These are phyloP conservation scores for Melinaea marsaeus DNA, from an alignment of 2,888 invertebrate species.

Conservation along the genomic window DNA sequence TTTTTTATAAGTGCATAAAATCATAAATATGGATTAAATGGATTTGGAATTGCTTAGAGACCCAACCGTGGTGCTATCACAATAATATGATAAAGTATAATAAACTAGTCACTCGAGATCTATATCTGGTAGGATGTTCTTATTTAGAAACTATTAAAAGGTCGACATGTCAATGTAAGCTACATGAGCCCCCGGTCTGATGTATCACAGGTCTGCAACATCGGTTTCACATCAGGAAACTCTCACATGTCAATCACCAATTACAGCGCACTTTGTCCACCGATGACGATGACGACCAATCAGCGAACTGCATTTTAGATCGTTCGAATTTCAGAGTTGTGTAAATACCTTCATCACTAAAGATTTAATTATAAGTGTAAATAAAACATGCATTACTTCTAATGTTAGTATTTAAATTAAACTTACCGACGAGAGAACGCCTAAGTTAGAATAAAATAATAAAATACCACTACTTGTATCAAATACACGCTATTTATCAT, in stretches of 20 bases:
- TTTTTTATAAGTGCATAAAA: no score
- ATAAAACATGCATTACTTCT: no score
- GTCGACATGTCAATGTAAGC: no score
- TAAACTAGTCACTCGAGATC: no score
- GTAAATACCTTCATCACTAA: background rate
- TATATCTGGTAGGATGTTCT: no score
- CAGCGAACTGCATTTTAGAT: conserved; percentile 36
- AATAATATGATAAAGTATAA: no score
- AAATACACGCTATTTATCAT: conserved; percentile 5
- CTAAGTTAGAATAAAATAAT: background rate
- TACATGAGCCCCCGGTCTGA: conserved; percentile 21
- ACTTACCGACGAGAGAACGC: background rate
- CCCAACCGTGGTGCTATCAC: no score
- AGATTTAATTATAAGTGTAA: background rate
- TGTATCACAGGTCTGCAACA: conserved; percentile 24
- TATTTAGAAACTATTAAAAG: no score
- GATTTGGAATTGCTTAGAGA: no score
- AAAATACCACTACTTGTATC: background rate
- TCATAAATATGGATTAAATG: no score
- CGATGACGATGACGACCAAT: conserved; percentile 55
- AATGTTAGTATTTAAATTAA: no score
- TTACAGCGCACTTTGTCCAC: conserved; percentile 69
- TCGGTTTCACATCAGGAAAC: conserved; percentile 61
- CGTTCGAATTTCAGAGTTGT: conserved; percentile 12
- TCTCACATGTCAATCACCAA: conserved; percentile 73